Base-by-base conservation (phyloP, 2,888 invertebrate genomes). In the Acronicta aceris region DNA sequence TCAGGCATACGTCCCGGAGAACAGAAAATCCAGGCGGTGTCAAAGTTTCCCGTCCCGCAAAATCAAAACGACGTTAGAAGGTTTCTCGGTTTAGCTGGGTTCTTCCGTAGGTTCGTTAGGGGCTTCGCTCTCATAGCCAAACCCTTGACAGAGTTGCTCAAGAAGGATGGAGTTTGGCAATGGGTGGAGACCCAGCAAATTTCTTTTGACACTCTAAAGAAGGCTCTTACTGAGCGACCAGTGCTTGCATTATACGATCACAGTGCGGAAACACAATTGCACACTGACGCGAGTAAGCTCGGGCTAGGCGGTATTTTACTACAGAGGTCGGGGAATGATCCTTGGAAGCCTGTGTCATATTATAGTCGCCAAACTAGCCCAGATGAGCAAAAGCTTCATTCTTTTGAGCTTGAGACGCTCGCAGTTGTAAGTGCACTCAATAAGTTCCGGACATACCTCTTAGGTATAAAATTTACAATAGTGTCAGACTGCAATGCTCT, bases 341-440 rank as follows among this genome's bases (percentile, higher is more conserved):
- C 33, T 1, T 10, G 9, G 33, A 9, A 27, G 27, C 53, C 45
- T 6, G 25, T 54, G 2, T 21, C 54, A 0, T 54, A 54, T 16
- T 54, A 21, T 25, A 52, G 52, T 21, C 6, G 45, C 1, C 43
- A 53, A 7, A 53, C 53, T 0, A 53, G 38, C 2, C 1, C 33
- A 0, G 51, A 52, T 13, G 75, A 78, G 38, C 57, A 61, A 30
- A 71, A 64, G 13, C 15, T 70, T 0, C 72, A 74, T 30, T 74
- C 78, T 0, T 74, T 54, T 50, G 75, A 78, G 21, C 49, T 76
- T 0, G 75, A 74, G 30, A 78, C 75, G 0, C 43, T 73, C 0
- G 78, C 78, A 0, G 72, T 81, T 5, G 51, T 78, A 3, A 45
- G 73, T 0, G 68, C 78, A 0, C 47, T 79, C 0, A 52, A 42